Evolutionary conservation across 2,888 invertebrate genomes (phyloP).

Genomic region (Megalurothrips usitatus): DNA sequence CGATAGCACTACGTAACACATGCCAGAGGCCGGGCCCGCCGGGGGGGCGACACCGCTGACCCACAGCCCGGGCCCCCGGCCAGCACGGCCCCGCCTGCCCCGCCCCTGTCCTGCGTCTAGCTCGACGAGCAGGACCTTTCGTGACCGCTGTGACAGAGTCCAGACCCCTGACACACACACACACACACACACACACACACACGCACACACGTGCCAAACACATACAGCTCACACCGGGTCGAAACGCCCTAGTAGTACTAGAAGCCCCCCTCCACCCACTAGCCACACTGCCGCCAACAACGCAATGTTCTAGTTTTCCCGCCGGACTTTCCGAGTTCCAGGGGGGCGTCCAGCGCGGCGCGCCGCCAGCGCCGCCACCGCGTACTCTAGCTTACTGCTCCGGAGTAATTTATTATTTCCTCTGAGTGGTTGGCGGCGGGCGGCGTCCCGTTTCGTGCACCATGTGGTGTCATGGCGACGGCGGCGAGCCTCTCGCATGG

Average conservation of each 20-base stretch:
- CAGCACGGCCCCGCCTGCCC: background rate
- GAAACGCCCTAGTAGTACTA: too few species aligned
- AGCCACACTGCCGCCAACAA: too few species aligned
- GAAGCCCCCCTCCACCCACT: too few species aligned
- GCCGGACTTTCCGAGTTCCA: too few species aligned
- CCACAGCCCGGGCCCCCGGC: background rate
- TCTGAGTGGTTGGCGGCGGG: background rate
- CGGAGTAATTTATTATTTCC: constrained; percentile 3
- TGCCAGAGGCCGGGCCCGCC: too few species aligned
- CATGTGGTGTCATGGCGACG: background rate
- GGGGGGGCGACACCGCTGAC: too few species aligned
- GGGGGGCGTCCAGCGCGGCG: too few species aligned
- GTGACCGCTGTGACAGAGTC: background rate
- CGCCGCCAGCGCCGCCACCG: too few species aligned
- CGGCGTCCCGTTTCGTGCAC: background rate
- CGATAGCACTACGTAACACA: too few species aligned
- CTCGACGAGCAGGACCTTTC: background rate
- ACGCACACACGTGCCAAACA: background rate
- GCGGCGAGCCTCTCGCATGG: background rate
- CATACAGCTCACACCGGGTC: too few species aligned
- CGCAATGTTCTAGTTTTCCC: too few species aligned
- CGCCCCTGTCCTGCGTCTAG: background rate
- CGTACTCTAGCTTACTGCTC: too few species aligned
- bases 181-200: background rate
- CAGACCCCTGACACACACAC: background rate